Conservation (phyloP, 92 coral and sea anemone species). For the Porites divaricata region DNA sequence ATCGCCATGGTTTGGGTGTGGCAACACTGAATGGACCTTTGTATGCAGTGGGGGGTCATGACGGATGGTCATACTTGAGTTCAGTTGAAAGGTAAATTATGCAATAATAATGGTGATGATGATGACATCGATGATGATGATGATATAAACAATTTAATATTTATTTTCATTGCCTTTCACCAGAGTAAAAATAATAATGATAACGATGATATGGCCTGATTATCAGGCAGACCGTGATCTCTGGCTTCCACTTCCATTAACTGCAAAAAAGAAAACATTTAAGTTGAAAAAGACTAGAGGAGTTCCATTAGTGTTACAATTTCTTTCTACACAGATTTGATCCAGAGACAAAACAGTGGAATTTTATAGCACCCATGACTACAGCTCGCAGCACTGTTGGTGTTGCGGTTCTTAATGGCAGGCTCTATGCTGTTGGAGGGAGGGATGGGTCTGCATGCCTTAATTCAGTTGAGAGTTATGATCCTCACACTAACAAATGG, state of each 20-base stretch:
- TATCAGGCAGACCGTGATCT: too few relatives aligned
- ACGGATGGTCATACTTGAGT: conserved; percentile 98
- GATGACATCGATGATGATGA: too few relatives aligned
- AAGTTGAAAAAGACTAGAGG: too few relatives aligned
- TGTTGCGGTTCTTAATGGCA: conserved; percentile 91
- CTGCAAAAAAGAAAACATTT: too few relatives aligned
- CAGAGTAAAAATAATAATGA: too few relatives aligned
- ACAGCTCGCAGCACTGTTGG: conserved; percentile 99
- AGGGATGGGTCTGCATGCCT: conserved; percentile 99
- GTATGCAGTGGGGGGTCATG: conserved; percentile 99
- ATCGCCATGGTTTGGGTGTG: conserved; percentile 99
- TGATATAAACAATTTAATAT: too few relatives aligned
- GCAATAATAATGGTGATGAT: background rate
- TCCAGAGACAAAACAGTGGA: conserved; percentile 95
- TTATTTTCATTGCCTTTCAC: too few relatives aligned
- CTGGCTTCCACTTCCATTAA: too few relatives aligned
- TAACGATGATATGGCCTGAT: too few relatives aligned
- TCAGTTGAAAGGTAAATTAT: conserved; percentile 87
- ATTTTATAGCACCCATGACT: conserved; percentile 95
- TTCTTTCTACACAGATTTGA: conserved; percentile 70
- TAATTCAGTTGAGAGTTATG: conserved; percentile 93
- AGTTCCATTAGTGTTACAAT: background rate
- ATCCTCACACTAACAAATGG: conserved; percentile 99
- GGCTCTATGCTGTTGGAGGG: conserved; percentile 99
- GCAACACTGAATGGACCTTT: conserved; percentile 93